Conservation (phyloP, 2,113 vertebrate species). For the Silurus asotus region DNA sequence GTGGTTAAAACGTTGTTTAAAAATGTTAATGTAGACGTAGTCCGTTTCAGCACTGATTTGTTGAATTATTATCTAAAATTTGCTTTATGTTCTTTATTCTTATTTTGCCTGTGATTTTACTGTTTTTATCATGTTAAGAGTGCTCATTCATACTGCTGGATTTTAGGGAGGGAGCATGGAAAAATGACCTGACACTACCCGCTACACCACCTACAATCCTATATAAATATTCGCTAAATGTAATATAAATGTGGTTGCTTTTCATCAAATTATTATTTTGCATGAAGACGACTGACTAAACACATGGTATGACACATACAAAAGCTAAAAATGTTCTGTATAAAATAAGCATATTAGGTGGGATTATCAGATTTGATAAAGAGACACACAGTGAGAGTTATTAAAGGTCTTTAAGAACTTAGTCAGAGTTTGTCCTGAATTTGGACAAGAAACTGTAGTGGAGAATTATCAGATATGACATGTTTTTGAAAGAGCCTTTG, state of each 20-base stretch:
- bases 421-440: background rate
- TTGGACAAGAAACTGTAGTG: background rate
- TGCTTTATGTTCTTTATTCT: too few species aligned
- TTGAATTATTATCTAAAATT: too few species aligned
- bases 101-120: too few species aligned
- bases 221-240: background rate
- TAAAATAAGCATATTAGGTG: background rate
- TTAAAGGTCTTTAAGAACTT: background rate
- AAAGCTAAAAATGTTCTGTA: too few species aligned
- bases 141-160: too few species aligned
- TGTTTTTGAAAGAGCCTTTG: background rate
- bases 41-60: too few species aligned
- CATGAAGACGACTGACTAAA: background rate
- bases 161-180: background rate
- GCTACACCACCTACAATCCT: background rate
- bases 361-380: background rate
- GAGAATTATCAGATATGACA: background rate
- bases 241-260: background rate
- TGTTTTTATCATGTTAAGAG: too few species aligned
- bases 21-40: too few species aligned
- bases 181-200: background rate
- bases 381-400: background rate
- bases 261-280: background rate
- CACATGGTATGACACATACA: background rate
- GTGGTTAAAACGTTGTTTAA: too few species aligned